A percentile compares a stretch with the other conserved stretches of the same genome.
Evolutionary conservation across 1,140 invertebrate species (phyloP).

Genomic region (Bombus soroeensis): DNA sequence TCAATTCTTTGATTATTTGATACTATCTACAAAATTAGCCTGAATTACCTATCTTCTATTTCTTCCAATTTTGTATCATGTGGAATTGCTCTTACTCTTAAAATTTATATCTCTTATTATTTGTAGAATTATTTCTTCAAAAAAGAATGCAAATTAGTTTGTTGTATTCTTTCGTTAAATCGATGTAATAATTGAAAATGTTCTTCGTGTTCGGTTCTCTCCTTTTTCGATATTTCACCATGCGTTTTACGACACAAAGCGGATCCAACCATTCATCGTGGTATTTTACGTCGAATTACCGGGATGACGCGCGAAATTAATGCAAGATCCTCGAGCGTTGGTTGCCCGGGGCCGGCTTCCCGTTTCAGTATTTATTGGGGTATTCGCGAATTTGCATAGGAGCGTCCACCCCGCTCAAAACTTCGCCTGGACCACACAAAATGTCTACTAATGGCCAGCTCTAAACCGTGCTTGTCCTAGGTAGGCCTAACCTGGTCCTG

Average conservation of each 20-base stretch:
- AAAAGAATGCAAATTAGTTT: background rate
- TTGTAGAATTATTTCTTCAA: background rate
- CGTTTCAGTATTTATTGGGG: constrained; percentile 81
- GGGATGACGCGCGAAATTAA: constrained; percentile 67
- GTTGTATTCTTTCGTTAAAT: background rate
- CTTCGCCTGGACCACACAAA: constrained; percentile 79
- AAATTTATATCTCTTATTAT: background rate
- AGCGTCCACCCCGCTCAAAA: constrained; percentile 63
- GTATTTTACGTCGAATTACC: constrained; percentile 34
- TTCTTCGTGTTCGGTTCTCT: background rate
- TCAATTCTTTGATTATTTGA: too few relatives aligned
- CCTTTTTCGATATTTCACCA: background rate
- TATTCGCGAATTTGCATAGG: constrained; percentile 80
- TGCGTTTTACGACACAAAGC: constrained; percentile 19
- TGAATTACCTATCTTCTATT: too few relatives aligned
- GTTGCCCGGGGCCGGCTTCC: constrained; percentile 49
- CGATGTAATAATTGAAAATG: background rate
- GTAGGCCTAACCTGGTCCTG: constrained; percentile 26
- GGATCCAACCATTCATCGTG: background rate
- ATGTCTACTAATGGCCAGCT: constrained; percentile 81
- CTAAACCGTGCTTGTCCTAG: constrained; percentile 13
- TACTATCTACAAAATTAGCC: too few relatives aligned
- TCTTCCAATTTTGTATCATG: too few relatives aligned
- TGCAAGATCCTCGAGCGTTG: constrained; percentile 73
- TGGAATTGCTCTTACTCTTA: too few relatives aligned